Conservation (phyloP, 2,888 invertebrate species). For the Diogma glabrata region DNA sequence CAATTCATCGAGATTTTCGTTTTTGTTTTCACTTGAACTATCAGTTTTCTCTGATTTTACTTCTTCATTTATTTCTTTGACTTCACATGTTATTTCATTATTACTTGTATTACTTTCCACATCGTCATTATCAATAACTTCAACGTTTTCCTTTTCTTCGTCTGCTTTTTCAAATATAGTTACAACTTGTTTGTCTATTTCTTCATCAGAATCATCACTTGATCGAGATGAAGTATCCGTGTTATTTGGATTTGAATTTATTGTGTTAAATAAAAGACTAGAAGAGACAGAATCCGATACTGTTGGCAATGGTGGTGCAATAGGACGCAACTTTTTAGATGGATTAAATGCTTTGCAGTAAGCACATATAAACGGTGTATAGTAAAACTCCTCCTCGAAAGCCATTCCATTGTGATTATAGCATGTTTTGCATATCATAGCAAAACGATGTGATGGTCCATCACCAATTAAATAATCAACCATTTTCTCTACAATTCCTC, state of each 20-base stretch:
- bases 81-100: too few relatives aligned
- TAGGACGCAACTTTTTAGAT: slow-evolving; percentile 74
- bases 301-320: slow-evolving; percentile 48
- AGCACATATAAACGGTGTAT: slow-evolving; percentile 75
- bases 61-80: too few relatives aligned
- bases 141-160: too few relatives aligned
- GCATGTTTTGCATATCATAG: slow-evolving; percentile 86
- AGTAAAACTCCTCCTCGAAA: slow-evolving; percentile 58
- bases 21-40: too few relatives aligned
- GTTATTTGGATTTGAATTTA: background rate
- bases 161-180: too few relatives aligned
- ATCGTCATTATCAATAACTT: too few relatives aligned
- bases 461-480: slow-evolving; percentile 93
- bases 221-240: background rate
- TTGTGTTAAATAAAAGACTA: background rate
- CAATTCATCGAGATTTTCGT: too few relatives aligned
- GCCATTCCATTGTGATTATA: slow-evolving; percentile 87
- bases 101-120: too few relatives aligned
- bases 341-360: slow-evolving; percentile 82
- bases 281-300: background rate
- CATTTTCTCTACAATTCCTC: slow-evolving; percentile 74
- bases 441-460: slow-evolving; percentile 88
- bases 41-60: too few relatives aligned
- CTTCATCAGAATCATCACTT: background rate
- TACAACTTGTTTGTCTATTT: too few relatives aligned